Evolutionary conservation across 1,140 invertebrate genomes (phyloP).

Genomic region (Eumaeus atala): DNA sequence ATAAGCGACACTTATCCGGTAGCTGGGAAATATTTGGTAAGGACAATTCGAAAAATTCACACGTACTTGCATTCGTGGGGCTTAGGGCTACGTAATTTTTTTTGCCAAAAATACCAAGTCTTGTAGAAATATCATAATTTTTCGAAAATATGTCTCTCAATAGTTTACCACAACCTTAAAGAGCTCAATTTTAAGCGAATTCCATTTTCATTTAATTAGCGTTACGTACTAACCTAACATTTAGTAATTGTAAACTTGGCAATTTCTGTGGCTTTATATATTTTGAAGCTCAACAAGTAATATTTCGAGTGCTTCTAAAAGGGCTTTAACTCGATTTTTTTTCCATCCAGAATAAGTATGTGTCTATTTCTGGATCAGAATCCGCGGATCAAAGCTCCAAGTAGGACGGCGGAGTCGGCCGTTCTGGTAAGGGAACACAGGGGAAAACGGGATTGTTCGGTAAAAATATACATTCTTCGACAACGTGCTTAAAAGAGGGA

Average conservation of each 20-base stretch:
- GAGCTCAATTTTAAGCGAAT: slow-evolving; percentile 46
- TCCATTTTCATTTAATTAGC: slow-evolving; percentile 48
- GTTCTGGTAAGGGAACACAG: slow-evolving; percentile 48
- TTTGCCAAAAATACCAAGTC: slow-evolving; percentile 56
- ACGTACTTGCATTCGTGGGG: not conserved
- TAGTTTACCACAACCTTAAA: slow-evolving; percentile 69
- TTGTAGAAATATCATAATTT: slow-evolving; percentile 51
- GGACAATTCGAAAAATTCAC: slow-evolving; percentile 7
- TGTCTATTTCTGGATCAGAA: slow-evolving; percentile 64
- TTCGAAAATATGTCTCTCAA: slow-evolving; percentile 69
- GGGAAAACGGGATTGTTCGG: slow-evolving; percentile 60
- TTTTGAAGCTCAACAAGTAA: not conserved
- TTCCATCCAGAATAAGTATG: slow-evolving; percentile 42
- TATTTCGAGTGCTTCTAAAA: not conserved
- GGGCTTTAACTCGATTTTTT: slow-evolving; percentile 34
- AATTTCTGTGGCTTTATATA: not conserved
- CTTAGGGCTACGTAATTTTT: slow-evolving; percentile 2
- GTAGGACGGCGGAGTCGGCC: slow-evolving; percentile 60
- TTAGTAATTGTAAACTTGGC: slow-evolving; percentile 2
- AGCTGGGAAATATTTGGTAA: slow-evolving; percentile 2
- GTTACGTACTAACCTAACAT: not conserved
- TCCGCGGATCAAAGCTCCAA: slow-evolving; percentile 67
- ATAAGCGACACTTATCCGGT: slow-evolving; percentile 31
- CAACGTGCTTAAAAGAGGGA: slow-evolving; percentile 73
- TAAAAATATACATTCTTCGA: slow-evolving; percentile 76